These are phyloP conservation scores for Amyelois transitella DNA, from an alignment of 1,140 invertebrate species.

Conservation along the genomic window DNA sequence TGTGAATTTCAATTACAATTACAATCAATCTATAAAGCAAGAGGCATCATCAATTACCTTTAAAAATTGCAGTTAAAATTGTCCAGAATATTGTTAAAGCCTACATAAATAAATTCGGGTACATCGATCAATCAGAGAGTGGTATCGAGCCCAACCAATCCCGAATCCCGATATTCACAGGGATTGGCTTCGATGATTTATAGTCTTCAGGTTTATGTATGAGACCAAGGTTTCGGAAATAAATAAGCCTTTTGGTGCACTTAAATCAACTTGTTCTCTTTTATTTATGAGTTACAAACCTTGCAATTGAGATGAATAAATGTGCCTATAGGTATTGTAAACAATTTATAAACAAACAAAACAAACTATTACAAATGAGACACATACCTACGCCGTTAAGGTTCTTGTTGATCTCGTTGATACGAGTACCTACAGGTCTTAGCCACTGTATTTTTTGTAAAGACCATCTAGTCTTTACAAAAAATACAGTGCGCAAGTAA, in stretches of 20 bases:
- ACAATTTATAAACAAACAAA: no score
- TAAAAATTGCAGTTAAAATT: not conserved
- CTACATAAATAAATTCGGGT: conserved; percentile 9
- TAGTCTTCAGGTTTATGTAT: conserved; percentile 12
- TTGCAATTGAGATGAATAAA: no score
- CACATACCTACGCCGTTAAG: no score
- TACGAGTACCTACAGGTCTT: no score
- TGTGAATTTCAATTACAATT: not conserved
- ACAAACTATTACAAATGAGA: no score
- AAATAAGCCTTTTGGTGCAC: not conserved
- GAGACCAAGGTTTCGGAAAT: not conserved
- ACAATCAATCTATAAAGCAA: not conserved
- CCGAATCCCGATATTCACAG: conserved; percentile 14
- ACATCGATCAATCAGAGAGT: conserved; percentile 16
- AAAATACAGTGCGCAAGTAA: no score
- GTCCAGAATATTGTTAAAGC: not conserved
- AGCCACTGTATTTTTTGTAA: no score
- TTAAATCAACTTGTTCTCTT: not conserved
- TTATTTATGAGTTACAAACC: not conserved
- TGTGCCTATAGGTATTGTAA: no score
- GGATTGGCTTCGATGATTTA: conserved; percentile 18
- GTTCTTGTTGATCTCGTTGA: no score
- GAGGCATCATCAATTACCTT: not conserved
- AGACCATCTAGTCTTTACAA: no score
- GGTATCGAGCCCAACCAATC: conserved; percentile 4